Evolutionary conservation across 2,888 invertebrate genomes (phyloP), one percentile per base, ranked within the genome.

Genomic region (Stenotaenia linearis): DNA sequence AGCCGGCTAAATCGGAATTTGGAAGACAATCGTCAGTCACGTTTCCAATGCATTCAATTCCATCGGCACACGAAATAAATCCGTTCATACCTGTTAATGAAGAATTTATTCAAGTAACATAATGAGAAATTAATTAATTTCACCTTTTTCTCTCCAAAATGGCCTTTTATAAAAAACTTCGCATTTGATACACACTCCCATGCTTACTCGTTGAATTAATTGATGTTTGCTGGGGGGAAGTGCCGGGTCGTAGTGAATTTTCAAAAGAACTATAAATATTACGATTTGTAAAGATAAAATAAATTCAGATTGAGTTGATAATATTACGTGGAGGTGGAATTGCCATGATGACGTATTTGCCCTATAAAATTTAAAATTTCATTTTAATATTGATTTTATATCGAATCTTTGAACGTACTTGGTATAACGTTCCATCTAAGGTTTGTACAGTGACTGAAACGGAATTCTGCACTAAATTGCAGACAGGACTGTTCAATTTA

Each of bases 91-190:
- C 81, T 81, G 30, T 21, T n/a, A n/a, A n/a, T n/a, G n/a, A n/a
- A n/a, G n/a, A n/a, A n/a, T n/a, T n/a, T n/a, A n/a, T n/a, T n/a
- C n/a, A n/a, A n/a, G n/a, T n/a, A n/a, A n/a, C n/a, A n/a, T n/a
- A n/a, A n/a, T n/a, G n/a, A n/a, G n/a, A n/a, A n/a, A n/a, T n/a
- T n/a, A n/a, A n/a, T n/a, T n/a, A n/a, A n/a, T n/a, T n/a, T n/a
- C 6, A 85, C 86, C 86, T 80, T 85, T 84, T 50, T 85, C 83
- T 78, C 85, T 84, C 88, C 88, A 88, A 83, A 87, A 88, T 2
- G 86, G 82, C 18, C 82, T 83, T 45, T 84, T 83, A 82, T 87
- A 88, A 80, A 86, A 87, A 32, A 86, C 82, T 78, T 87, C 84
- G 45, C 85, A 85, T 82, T 88, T 88, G 81, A 88, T 85, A 69